Evolutionary conservation across 37 sponge, comb jelly and placozoan genomes (phyloP).

Genomic region (Halichondria panicea): DNA sequence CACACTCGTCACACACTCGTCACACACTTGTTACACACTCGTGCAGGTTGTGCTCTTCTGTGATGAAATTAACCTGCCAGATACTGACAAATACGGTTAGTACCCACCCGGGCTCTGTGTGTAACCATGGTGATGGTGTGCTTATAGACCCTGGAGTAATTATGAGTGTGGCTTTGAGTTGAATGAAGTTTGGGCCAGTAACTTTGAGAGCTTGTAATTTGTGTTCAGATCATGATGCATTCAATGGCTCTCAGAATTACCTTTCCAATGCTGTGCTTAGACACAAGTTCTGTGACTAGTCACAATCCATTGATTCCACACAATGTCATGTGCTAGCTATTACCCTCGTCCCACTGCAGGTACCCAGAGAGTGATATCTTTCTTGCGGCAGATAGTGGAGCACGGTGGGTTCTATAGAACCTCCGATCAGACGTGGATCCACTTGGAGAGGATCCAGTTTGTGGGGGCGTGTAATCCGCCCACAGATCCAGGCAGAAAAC

Average conservation of each 20-base stretch:
- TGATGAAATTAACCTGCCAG: slow-evolving; percentile 98
- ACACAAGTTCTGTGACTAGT: too few relatives aligned
- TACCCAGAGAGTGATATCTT: slow-evolving; percentile 96
- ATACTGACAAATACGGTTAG: slow-evolving; percentile 88
- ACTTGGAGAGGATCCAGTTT: slow-evolving; percentile 93
- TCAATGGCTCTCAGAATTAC: too few relatives aligned
- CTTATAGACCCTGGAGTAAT: too few relatives aligned
- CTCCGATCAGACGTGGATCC: slow-evolving; percentile 93
- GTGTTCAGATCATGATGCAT: too few relatives aligned
- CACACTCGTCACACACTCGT: too few relatives aligned
- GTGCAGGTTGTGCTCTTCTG: slow-evolving; percentile 99
- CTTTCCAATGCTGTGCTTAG: too few relatives aligned
- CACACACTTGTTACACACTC: too few relatives aligned
- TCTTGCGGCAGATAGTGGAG: slow-evolving; percentile 95
- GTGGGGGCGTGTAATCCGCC: slow-evolving; percentile 99
- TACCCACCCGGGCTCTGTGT: too few relatives aligned
- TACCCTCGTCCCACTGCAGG: slow-evolving; percentile 46
- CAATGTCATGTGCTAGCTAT: background rate
- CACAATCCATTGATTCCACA: too few relatives aligned
- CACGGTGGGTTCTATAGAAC: slow-evolving; percentile 94
- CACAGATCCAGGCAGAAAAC: slow-evolving; percentile 96
- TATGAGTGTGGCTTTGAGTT: too few relatives aligned
- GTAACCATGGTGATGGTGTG: background rate
- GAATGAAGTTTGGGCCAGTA: too few relatives aligned
- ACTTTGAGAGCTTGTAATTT: too few relatives aligned